Percentiles rank a stretch among this genome's conserved stretches.
These are phyloP conservation scores for Gobio gobio DNA, from an alignment of 2,113 vertebrate species.

Conservation along the genomic window DNA sequence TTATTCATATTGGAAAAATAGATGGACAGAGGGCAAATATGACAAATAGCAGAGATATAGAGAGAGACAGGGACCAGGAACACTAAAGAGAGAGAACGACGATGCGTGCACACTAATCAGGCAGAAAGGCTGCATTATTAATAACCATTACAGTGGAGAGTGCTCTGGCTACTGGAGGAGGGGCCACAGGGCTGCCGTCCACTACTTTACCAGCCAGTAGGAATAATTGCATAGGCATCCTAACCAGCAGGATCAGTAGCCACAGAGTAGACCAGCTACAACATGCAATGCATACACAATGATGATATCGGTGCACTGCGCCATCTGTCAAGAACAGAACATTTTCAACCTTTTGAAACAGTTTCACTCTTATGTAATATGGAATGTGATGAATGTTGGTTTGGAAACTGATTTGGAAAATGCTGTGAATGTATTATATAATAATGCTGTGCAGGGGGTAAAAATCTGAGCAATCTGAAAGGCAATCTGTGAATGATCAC, in stretches of 20 bases:
- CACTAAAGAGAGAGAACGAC: constrained; percentile 26
- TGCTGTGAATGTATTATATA: constrained; percentile 7
- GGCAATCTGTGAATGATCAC: neutral
- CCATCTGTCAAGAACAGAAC: neutral
- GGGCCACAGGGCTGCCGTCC: constrained; percentile 15
- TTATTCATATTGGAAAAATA: constrained; percentile 35
- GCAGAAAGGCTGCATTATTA: constrained; percentile 61
- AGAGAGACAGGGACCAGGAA: constrained; percentile 24
- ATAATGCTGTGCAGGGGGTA: neutral
- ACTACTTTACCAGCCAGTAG: constrained; percentile 27
- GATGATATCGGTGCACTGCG: neutral
- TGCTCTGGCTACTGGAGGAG: constrained; percentile 12
- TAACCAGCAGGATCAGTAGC: constrained; percentile 11
- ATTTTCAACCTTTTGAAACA: neutral
- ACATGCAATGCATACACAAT: neutral
- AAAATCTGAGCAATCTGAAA: neutral
- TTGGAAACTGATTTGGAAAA: neutral
- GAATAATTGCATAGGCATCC: constrained; percentile 47
- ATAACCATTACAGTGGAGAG: constrained; percentile 53
- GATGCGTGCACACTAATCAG: constrained; percentile 52
- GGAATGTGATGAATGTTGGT: neutral
- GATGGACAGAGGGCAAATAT: constrained; percentile 50
- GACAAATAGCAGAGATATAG: constrained; percentile 46
- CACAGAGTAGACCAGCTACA: constrained; percentile 32
- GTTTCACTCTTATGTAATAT: neutral